Evolutionary conservation across 2,797 vertebrate genomes (phyloP), one percentile per base, ranked within the genome.

Genomic region (Ataeniobius toweri): DNA sequence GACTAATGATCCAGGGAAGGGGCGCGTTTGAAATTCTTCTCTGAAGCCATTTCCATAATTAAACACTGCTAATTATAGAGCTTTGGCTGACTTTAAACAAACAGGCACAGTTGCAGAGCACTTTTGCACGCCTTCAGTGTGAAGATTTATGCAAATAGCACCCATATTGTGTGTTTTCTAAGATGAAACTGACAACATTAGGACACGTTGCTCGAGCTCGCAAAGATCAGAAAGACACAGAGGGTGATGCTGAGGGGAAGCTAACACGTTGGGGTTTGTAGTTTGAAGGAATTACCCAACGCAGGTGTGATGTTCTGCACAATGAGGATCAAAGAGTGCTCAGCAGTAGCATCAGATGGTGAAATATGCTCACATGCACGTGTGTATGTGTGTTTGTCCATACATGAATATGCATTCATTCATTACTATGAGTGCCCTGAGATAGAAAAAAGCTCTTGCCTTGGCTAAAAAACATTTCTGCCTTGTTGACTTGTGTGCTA

Each of bases 21-120:
- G 95, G 96, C 96, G 96, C 96, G 95, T 97, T 97, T 97, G 95
- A 96, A 98, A 97, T 98, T 97, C 96, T 97, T 95, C 96, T 94
- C 94, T 93, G 96, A 94, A 96, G 96, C 97, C 96, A 98, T 98
- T 98, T 98, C 96, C 97, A 96, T 99, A 98, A 98, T 98, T 98
- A 98, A 98, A 97, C 95, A 94, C 95, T 93, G 95, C 96, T 99
- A 98, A 98, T 98, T 98, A 97, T 97, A 97, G 96, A 96, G 96
- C 96, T 97, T 94, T 96, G 95, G 95, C 96, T 96, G 96, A 96
- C 97, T 97, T 97, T 96, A 95, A 97, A 96, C 97, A 97, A 97
- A 97, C 96, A 95, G 94, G 94, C 95, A 83, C 89, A 82, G 94
- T 93, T 94, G 94, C 93, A 93, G 95, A 95, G 95, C 94, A 91